Evolutionary conservation across 1,140 invertebrate species (phyloP), one percentile per base, ranked within the genome.

Genomic region (Drosophila sechellia): DNA sequence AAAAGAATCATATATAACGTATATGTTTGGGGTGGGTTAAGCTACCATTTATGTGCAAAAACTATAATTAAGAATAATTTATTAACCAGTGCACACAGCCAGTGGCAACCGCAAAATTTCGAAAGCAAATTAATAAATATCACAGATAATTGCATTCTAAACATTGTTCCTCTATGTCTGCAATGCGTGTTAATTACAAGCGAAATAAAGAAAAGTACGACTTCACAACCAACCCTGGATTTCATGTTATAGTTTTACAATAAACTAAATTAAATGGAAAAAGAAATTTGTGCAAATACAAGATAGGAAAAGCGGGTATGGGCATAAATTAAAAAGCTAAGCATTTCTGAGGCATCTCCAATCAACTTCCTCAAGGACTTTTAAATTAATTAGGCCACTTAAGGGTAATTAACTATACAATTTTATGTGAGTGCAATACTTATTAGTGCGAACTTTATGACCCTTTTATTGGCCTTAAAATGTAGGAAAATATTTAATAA

Each of bases 131-230:
- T 84, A 75, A 83, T 83, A 79, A 83, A 83, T 83, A 79, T 69
- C 46, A 25, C 56, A 75, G 69, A 75, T 83, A 84, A 83, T 83
- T 83, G 80, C 79, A 66, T 76, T 83, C 79, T 70, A 69, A 70
- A 70, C 50, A 40, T 49, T 57, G 48, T 58, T 3, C 46, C 42
- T 59, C 27, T 37, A 43, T 77, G 77, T 79, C 76, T 79, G 56
- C 73, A 55, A 35, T 71, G 70, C 65, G 50, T 81, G 81, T 85
- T 85, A 85, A 85, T 85, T 85, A 85, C 81, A 77, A 74, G 54
- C 25, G 52, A 71, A 80, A 85, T 81, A 85, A 77, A 66, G 59
- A 65, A 72, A 77, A 73, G 65, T 61, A 80, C 72, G 84, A 73
- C 63, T 70, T 59, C 35, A 53, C 37, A 27, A 0, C 57, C 66